A percentile compares a stretch with the other conserved stretches of the same genome.
Conservation (phyloP, 1,140 invertebrate genomes). For the Riptortus pedestris region DNA sequence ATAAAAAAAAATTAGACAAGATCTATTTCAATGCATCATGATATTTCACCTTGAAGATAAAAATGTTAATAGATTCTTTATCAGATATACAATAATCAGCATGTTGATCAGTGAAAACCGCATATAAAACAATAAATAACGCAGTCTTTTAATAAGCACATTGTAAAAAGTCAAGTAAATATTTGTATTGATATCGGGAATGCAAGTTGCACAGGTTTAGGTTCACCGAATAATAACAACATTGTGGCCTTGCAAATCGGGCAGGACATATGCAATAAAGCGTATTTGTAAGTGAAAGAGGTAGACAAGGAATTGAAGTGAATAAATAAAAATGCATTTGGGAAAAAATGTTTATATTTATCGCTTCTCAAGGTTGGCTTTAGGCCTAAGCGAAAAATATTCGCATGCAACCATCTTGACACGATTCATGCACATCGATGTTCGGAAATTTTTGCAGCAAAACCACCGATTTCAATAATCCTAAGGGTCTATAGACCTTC, state of each 20-base stretch:
- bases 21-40: no score
- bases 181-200: background rate
- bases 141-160: no score
- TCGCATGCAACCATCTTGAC: conserved; percentile 36
- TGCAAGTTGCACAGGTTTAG: conserved; percentile 10
- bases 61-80: no score
- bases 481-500: background rate
- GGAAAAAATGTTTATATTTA: conserved; percentile 14
- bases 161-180: no score
- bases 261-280: background rate
- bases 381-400: conserved; percentile 35
- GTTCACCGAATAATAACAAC: conserved; percentile 14
- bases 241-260: background rate
- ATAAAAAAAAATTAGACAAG: no score
- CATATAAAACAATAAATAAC: no score
- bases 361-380: conserved; percentile 31
- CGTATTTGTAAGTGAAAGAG: background rate
- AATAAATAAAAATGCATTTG: background rate
- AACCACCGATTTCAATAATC: background rate
- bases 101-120: no score
- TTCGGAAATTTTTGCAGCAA: conserved; percentile 30
- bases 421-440: conserved; percentile 35
- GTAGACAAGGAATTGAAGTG: background rate
- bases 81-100: no score
- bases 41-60: no score